Evolutionary conservation across 23 tunicate species (phyloP).

Genomic region (Trididemnum clinides): DNA sequence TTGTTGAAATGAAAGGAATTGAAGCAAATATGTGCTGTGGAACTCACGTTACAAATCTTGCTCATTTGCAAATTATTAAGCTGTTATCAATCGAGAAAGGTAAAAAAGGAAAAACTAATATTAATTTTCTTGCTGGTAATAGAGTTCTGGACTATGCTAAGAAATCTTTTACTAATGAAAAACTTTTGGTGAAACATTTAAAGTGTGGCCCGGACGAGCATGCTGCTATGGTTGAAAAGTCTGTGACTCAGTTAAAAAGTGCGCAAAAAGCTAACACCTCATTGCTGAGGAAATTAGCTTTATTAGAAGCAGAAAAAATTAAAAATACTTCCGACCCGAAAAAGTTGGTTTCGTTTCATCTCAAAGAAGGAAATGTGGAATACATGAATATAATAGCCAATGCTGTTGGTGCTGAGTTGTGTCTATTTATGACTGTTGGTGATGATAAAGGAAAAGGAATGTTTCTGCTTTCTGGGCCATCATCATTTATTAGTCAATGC

Average conservation of each 20-base stretch:
- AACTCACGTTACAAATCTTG: constrained; percentile 83
- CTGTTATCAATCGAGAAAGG: constrained; percentile 79
- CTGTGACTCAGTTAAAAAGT: constrained; percentile 58
- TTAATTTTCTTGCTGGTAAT: constrained; percentile 80
- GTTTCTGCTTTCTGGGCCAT: constrained; percentile 56
- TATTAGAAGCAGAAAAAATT: constrained; percentile 58
- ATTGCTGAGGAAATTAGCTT: constrained; percentile 62
- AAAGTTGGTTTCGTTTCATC: constrained; percentile 42
- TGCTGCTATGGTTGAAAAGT: constrained; percentile 65
- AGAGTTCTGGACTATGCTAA: constrained; percentile 55
- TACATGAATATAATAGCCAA: constrained; percentile 93
- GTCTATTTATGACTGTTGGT: constrained; percentile 77
- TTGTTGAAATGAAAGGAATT: constrained; percentile 82
- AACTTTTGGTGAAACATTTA: constrained; percentile 52
- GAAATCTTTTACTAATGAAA: constrained; percentile 54
- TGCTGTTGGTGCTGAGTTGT: constrained; percentile 17
- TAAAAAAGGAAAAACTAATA: constrained; percentile 88
- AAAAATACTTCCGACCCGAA: not conserved
- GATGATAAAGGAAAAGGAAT: constrained; percentile 82
- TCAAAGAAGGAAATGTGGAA: constrained; percentile 85
- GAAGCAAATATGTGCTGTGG: constrained; percentile 99
- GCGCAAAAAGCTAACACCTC: constrained; percentile 45
- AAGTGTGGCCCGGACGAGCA: constrained; percentile 87
- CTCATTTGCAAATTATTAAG: constrained; percentile 81
- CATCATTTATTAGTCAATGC: constrained; percentile 34